Base-by-base conservation (phyloP, 2,888 invertebrate genomes). In the Brassicogethes aeneus region DNA sequence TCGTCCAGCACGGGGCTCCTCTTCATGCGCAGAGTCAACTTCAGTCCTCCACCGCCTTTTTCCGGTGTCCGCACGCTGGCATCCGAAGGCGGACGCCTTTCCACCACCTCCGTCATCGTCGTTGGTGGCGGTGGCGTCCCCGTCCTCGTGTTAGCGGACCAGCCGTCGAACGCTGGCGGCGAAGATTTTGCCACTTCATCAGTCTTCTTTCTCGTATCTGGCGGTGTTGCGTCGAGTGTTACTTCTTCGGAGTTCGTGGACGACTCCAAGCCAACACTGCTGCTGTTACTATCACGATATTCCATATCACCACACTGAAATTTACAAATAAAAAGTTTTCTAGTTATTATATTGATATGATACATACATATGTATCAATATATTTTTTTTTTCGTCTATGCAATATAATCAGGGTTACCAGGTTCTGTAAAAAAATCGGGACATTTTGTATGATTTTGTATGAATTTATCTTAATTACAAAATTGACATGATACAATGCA, bases 1-100 rank as follows among this genome's bases (percentile, higher is more conserved):
- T 91, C 89, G 59, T 91, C 90, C 36, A 88, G 69, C 40, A 87
- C 82, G 2, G 89, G 89, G 49, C 88, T 89, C 17, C 90, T 78
- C 64, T 92, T 91, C 76, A 92, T 86, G 3, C 90, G 77, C 43
- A 92, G 67, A 3, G 89, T 90, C 45, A 92, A 65, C 61, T 89
- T 89, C 38, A 90, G 65, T 3, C 84, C 75, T 37, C 77, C 70
- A 8, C 64, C 63, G 39, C 61, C 55, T 39, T 64, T 66, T 36
- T 54, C 56, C 10, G 60, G 55, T n/a, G 56, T 59, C 53, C 50
- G 64, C 56, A n/a, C n/a, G 10, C 10, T 23, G 23, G 23, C 23
- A 23, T n/a, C n/a, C n/a, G n/a, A n/a, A n/a, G n/a, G n/a, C n/a
- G n/a, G n/a, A n/a, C n/a, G n/a, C n/a, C n/a, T n/a, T n/a, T n/a